Evolutionary conservation across 2,113 vertebrate genomes (phyloP), one percentile per base, ranked within the genome.

Genomic region (Semicossyphus pulcher): DNA sequence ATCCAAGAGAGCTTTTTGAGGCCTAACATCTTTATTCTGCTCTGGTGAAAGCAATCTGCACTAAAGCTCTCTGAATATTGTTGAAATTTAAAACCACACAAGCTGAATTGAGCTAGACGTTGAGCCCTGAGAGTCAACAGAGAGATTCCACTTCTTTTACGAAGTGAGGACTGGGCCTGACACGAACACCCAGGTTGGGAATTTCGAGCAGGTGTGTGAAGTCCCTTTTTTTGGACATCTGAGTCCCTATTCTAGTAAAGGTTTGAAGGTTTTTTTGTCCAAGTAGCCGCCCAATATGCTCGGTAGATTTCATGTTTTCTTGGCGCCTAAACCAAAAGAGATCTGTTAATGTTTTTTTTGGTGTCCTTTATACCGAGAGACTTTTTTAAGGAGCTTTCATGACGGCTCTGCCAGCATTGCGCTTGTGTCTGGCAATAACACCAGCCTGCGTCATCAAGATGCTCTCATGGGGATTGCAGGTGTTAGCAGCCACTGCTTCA

Each of bases 131-230:
- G 45, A 76, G 32, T 48, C 29, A 39, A 31, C 8, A 32, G 20
- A 72, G 23, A 49, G 52, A 45, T 73, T 28, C 11, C 42, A 20
- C 18, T 36, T 3, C 25, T 58, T 36, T n/a, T 28, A 32, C 26
- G 11, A 14, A 0, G 10, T 18, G 3, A 14, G 12, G 7, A 26
- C 12, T 29, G 12, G 2, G 18, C 41, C 41, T 60, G 49, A 63
- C 23, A 57, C 61, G 64, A 60, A 72, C 88, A 85, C 85, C 45
- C 16, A 14, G n/a, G 81, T 44, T 68, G 56, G 75, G 81, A 78
- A 89, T 89, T 76, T 86, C 14, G 5, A 53, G 52, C 61, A 26
- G 5, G 9, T 26, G 21, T 72, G 83, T 63, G 72, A 91, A 59
- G 36, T 65, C 25, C 51, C 20, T 56, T 52, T 77, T 77, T 32